Evolutionary conservation across 2,113 vertebrate species (phyloP), one percentile per base, ranked within the genome.

Genomic region (Chaetura pelagica): DNA sequence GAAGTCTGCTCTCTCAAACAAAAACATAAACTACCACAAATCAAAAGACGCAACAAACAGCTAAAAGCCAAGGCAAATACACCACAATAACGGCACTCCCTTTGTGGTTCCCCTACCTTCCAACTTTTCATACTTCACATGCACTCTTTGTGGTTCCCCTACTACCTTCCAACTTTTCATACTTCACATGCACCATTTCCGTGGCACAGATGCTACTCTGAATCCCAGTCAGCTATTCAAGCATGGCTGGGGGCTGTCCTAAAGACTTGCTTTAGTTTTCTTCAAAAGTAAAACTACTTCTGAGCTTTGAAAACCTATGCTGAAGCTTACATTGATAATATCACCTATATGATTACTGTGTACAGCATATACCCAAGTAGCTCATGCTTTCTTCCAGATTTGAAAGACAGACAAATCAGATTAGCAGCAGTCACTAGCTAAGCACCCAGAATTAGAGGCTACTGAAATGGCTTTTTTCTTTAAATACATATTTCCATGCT

Each of bases 351-450:
- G 23, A 73, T 44, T 71, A 59, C 5, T 74, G 11, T 23, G 18
- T 75, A 52, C 14, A 79, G 49, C 23, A 52, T 26, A 58, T 48
- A 77, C 6, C 8, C 34, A 27, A 81, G 55, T 27, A 87, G 84
- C 23, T 95, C 75, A 84, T 12, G n/a, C 35, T 79, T 90, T 72
- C 57, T 59, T 30, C 71, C 59, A 74, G 17, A 42, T 74, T 87
- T 94, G 54, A 84, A 71, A 89, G 63, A 66, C 12, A 74, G 27
- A 67, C 42, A 94, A 86, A 96, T 86, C 87, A 89, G 91, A 93
- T 91, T 74, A 94, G 80, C 57, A 74, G 63, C 46, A 71, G 55
- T 74, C 42, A 84, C 59, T 54, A 89, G 72, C 54, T 91, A 89
- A 92, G 63, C 38, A 86, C 21, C 6, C 22, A 91, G 55, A 89